Conservation (phyloP, 2,113 vertebrate species). For the Tricholaema leucomelas region DNA sequence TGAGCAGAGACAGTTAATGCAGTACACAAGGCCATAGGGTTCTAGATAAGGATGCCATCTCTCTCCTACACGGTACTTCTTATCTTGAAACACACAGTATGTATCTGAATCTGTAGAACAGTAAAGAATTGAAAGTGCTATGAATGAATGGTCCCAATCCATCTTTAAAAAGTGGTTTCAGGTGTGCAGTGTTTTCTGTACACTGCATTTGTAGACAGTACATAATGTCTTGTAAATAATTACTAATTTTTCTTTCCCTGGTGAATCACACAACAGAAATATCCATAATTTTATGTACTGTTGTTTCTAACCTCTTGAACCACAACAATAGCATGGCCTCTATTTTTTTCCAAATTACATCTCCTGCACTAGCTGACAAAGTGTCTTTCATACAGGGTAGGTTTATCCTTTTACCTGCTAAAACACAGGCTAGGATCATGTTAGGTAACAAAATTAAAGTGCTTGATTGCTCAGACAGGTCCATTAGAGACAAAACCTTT, state of each 20-base stretch:
- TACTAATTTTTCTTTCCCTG: not conserved
- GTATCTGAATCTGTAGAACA: slow-evolving; percentile 79
- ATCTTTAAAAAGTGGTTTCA: not conserved
- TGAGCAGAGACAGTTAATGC: slow-evolving; percentile 81
- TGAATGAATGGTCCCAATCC: not conserved
- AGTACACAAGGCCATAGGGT: slow-evolving; percentile 83
- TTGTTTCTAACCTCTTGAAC: not conserved
- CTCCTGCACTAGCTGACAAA: not conserved
- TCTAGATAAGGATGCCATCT: slow-evolving; percentile 85
- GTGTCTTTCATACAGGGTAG: not conserved
- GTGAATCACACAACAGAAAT: not conserved
- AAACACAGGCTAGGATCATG: not conserved
- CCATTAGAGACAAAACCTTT: not conserved
- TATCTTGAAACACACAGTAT: slow-evolving; percentile 83
- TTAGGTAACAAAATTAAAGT: not conserved
- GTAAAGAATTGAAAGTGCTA: not conserved
- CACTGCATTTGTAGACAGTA: not conserved
- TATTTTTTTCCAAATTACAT: not conserved
- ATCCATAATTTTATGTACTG: not conserved
- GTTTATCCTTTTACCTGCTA: not conserved
- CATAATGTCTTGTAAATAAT: not conserved
- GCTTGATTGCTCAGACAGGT: not conserved
- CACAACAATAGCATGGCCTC: not conserved
- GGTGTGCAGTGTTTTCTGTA: not conserved
- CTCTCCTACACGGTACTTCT: slow-evolving; percentile 82